These are phyloP conservation scores for Lithobates sylvaticus DNA, from an alignment of 2,797 vertebrate species.

Conservation along the genomic window DNA sequence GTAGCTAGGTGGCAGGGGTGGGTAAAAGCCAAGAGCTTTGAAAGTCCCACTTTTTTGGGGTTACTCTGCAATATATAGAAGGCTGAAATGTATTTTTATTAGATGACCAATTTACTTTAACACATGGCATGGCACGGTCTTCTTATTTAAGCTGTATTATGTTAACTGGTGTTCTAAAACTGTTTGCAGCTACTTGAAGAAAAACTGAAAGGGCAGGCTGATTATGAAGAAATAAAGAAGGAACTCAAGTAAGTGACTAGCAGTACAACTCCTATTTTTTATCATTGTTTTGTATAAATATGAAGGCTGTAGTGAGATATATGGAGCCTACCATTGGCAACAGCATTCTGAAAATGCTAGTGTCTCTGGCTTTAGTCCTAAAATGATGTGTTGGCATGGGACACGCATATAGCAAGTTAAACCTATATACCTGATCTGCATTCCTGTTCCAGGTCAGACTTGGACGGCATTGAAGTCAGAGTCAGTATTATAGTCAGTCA, in stretches of 20 bases:
- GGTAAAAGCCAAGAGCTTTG: background rate
- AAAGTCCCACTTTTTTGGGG: no score
- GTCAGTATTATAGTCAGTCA: no score
- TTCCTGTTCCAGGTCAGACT: no score
- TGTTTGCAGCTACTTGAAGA: conserved; percentile 92
- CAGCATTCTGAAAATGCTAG: no score
- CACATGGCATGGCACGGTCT: background rate
- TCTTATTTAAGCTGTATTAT: background rate
- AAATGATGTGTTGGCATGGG: no score
- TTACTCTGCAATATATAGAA: no score
- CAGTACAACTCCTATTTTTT: background rate
- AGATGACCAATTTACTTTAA: background rate
- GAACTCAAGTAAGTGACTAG: conserved; percentile 89
- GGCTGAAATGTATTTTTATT: background rate
- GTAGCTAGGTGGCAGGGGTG: background rate
- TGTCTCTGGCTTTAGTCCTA: no score
- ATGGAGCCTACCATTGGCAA: no score
- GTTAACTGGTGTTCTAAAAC: background rate
- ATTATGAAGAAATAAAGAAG: conserved; percentile 99
- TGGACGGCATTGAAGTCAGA: no score
- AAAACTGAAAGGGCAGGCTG: conserved; percentile 93
- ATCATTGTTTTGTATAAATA: background rate
- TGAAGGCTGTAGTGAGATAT: no score
- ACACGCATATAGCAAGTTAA: no score
- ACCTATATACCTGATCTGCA: no score